phyloP scores from a whole-genome alignment of 2,888 invertebrate species.

The Melieria crassipennis region DNA sequence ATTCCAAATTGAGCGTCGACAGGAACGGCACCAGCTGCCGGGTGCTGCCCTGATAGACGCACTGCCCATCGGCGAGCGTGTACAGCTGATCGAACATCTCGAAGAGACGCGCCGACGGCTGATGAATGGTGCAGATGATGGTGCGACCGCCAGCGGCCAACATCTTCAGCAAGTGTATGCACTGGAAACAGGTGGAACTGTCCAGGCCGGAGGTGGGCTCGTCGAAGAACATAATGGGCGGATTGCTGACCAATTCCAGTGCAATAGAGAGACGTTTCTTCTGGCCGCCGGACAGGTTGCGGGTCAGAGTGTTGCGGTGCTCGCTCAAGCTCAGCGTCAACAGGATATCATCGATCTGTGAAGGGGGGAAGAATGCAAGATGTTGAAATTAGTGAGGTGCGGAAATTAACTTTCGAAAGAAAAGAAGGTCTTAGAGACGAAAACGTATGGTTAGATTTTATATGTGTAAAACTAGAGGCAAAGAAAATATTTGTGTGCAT shows the following conservation, averaged over 20 bases:
- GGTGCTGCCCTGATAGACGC: conserved; percentile 93
- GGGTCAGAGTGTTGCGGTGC: conserved; percentile 88
- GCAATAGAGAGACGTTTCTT: conserved; percentile 95
- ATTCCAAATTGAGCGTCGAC: conserved; percentile 82
- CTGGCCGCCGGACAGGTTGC: conserved; percentile 93
- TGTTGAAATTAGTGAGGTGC: not conserved
- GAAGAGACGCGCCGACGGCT: conserved; percentile 94
- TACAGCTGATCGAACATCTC: conserved; percentile 97
- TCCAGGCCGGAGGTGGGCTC: conserved; percentile 97
- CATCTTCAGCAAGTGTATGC: conserved; percentile 87
- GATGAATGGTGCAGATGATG: conserved; percentile 92
- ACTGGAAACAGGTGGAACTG: conserved; percentile 95
- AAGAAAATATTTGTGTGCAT: too few relatives aligned
- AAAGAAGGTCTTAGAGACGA: not conserved
- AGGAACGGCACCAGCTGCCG: conserved; percentile 85
- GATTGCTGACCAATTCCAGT: conserved; percentile 93
- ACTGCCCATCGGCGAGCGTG: conserved; percentile 92
- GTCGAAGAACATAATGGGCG: conserved; percentile 97
- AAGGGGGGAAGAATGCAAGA: conserved; percentile 33
- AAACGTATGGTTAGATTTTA: too few relatives aligned
- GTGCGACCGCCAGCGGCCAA: conserved; percentile 91
- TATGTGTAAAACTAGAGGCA: too few relatives aligned
- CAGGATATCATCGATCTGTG: conserved; percentile 90
- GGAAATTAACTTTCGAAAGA: not conserved
- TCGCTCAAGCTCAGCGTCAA: conserved; percentile 88